These are phyloP conservation scores for Triplophysa siluroides DNA, from an alignment of 2,113 vertebrate species.

Conservation along the genomic window DNA sequence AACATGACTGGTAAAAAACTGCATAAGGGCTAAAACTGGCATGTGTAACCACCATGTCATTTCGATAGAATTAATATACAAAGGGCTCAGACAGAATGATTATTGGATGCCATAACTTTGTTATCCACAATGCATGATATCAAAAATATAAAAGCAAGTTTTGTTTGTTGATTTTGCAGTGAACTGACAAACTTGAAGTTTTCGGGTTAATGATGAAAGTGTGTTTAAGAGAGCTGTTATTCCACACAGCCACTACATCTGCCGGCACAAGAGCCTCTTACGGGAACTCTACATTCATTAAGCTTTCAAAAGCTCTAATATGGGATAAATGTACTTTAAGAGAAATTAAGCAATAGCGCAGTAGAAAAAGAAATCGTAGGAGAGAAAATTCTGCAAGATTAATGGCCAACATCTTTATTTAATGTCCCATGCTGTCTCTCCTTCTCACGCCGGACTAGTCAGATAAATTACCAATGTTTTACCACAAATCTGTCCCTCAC, in stretches of 20 bases:
- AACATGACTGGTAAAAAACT: conserved; percentile 15
- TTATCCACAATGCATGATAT: neutral
- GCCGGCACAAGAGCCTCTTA: conserved; percentile 38
- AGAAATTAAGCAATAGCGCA: conserved; percentile 46
- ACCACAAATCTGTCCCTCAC: conserved; percentile 64
- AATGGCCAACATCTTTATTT: conserved; percentile 41
- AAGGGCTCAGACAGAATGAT: neutral
- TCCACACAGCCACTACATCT: conserved; percentile 33
- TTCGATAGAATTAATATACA: neutral
- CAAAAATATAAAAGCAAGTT: too few relatives aligned
- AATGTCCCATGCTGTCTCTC: conserved; percentile 21
- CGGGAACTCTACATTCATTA: conserved; percentile 59
- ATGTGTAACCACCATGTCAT: neutral
- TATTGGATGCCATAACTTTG: neutral
- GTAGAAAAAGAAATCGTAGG: neutral
- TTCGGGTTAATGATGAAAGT: neutral
- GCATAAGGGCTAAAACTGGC: neutral
- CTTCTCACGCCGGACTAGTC: conserved; percentile 53
- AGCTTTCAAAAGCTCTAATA: conserved; percentile 57
- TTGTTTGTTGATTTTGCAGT: too few relatives aligned
- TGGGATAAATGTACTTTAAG: conserved; percentile 58
- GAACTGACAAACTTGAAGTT: neutral
- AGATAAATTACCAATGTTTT: conserved; percentile 38
- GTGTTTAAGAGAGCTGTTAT: conserved; percentile 38
- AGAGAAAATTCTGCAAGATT: conserved; percentile 51